These are phyloP conservation scores for Pocillopora verrucosa DNA, from an alignment of 64 coral and sea anemone species.

Conservation along the genomic window DNA sequence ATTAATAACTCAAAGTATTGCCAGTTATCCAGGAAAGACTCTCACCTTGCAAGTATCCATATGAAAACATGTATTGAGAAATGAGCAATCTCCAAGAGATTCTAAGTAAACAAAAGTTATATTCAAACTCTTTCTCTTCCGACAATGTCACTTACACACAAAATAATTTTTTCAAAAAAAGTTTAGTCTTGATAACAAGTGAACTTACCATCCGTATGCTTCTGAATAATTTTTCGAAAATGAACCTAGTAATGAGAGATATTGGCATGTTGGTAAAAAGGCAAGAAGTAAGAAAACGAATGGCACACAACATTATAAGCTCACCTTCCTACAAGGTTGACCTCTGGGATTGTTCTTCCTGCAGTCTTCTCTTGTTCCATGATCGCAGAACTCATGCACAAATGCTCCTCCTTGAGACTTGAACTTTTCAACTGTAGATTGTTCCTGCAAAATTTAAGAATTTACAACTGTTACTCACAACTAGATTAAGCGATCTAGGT, in stretches of 20 bases:
- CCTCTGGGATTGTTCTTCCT: conserved; percentile 61
- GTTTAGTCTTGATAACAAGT: no score
- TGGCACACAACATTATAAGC: not conserved
- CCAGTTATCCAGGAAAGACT: not conserved
- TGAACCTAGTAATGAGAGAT: conserved; percentile 65
- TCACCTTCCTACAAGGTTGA: conserved; percentile 89
- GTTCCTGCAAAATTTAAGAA: conserved; percentile 56
- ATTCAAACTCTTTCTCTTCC: not conserved
- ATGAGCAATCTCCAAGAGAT: conserved; percentile 97
- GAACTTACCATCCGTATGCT: conserved; percentile 96
- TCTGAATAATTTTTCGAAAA: conserved; percentile 97
- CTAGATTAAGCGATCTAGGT: not conserved
- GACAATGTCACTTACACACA: not conserved
- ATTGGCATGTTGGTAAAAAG: not conserved
- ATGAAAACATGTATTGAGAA: conserved; percentile 99
- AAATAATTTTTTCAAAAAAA: not conserved
- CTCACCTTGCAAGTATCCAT: conserved; percentile 99
- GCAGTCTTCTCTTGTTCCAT: conserved; percentile 94
- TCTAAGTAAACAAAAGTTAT: conserved; percentile 47
- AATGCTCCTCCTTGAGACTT: conserved; percentile 97
- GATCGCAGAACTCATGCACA: conserved; percentile 99
- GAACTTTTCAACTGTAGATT: conserved; percentile 91
- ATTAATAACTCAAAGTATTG: not conserved
- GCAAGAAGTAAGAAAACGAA: not conserved
- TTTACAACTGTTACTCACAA: not conserved